A percentile compares a stretch with the other conserved stretches of the same genome.
Conservation (phyloP, 1,140 invertebrate species). For the Zaprionus vittiger region DNA sequence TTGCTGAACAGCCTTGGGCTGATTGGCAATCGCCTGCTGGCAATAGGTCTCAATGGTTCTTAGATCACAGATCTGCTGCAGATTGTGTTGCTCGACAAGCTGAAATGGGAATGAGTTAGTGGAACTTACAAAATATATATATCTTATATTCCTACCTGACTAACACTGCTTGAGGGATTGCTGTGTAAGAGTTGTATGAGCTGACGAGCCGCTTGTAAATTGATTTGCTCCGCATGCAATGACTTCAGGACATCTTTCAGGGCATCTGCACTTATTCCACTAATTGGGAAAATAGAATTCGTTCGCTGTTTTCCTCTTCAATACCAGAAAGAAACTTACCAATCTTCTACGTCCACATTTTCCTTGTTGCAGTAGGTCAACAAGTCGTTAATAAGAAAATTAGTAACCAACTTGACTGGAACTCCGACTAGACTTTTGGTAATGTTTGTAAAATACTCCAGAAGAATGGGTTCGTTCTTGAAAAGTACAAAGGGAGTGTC, state of each 20-base stretch:
- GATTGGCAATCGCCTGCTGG: slow-evolving; percentile 87
- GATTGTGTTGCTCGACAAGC: slow-evolving; percentile 88
- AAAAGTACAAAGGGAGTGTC: slow-evolving; percentile 69
- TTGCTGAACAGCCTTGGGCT: slow-evolving; percentile 88
- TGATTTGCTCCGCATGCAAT: slow-evolving; percentile 87
- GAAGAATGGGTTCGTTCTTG: slow-evolving; percentile 88
- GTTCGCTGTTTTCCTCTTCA: not conserved
- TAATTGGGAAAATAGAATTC: slow-evolving; percentile 12
- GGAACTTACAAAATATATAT: not conserved
- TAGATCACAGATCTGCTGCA: slow-evolving; percentile 88
- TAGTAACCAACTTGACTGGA: slow-evolving; percentile 87
- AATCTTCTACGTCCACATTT: slow-evolving; percentile 86
- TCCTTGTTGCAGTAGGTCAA: slow-evolving; percentile 88
- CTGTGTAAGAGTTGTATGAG: slow-evolving; percentile 80
- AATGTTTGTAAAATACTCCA: slow-evolving; percentile 87
- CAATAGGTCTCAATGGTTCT: slow-evolving; percentile 87
- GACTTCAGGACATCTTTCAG: slow-evolving; percentile 88
- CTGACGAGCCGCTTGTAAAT: slow-evolving; percentile 85
- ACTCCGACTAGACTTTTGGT: slow-evolving; percentile 85
- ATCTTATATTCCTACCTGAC: slow-evolving; percentile 48
- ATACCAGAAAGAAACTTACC: slow-evolving; percentile 67
- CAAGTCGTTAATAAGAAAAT: slow-evolving; percentile 89
- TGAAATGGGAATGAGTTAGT: slow-evolving; percentile 61
- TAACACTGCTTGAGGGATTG: slow-evolving; percentile 85
- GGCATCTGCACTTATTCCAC: slow-evolving; percentile 81